Conservation (phyloP, 2,113 vertebrate species). For the Pluvialis apricaria region DNA sequence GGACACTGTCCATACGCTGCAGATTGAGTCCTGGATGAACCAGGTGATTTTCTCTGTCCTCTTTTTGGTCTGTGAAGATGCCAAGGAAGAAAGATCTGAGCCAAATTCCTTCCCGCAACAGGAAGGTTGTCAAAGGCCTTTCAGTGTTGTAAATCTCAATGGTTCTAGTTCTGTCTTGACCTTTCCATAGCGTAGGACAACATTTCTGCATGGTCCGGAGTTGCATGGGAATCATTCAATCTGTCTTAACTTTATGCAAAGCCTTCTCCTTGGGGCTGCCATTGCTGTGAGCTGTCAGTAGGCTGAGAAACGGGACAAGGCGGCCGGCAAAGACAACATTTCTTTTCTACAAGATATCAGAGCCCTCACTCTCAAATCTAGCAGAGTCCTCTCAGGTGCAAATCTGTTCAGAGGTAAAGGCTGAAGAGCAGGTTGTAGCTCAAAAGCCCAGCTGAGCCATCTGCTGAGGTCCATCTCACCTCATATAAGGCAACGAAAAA, state of each 20-base stretch:
- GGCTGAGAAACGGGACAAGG: neutral
- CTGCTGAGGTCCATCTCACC: neutral
- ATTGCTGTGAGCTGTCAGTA: neutral
- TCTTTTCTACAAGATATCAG: neutral
- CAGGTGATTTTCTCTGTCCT: neutral
- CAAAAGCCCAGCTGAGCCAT: neutral
- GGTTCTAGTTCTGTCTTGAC: neutral
- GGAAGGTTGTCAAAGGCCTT: neutral
- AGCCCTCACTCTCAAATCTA: neutral
- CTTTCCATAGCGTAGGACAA: neutral
- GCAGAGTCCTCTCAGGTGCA: neutral
- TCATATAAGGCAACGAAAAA: neutral
- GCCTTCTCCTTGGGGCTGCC: neutral
- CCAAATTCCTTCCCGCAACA: neutral
- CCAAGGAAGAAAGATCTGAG: neutral
- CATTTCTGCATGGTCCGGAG: neutral
- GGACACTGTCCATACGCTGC: accelerated
- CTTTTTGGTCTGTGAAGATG: neutral
- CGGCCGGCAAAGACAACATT: neutral
- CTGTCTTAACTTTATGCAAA: neutral
- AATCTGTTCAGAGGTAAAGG: neutral
- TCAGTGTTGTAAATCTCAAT: neutral
- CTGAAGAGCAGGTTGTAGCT: neutral
- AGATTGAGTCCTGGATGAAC: neutral
- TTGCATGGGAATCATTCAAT: neutral